Conservation (phyloP, 2,888 invertebrate species). For the Oxyteleia sp. region DNA sequence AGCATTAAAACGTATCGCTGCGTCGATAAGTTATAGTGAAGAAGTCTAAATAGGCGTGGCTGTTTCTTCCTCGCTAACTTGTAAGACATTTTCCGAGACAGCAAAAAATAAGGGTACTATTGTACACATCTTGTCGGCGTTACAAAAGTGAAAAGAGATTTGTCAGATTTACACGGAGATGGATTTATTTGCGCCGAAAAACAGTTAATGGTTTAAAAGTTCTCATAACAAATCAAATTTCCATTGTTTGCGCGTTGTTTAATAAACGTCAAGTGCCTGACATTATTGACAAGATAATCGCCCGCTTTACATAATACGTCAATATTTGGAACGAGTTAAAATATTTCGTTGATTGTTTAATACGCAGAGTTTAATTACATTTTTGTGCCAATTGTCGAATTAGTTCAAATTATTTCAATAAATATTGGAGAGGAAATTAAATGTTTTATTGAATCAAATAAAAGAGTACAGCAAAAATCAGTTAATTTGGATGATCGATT, state of each 20-base stretch:
- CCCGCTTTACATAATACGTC: constrained; percentile 12
- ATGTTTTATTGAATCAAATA: too few species aligned
- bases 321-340: constrained; percentile 2
- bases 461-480: too few species aligned
- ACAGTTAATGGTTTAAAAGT: constrained; percentile 13
- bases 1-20: constrained; percentile 60
- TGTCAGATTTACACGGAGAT: constrained; percentile 7
- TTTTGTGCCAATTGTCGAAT: too few species aligned
- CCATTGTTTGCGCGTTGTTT: background rate
- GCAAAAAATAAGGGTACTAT: constrained; percentile 3
- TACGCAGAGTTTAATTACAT: too few species aligned
- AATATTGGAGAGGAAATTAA: too few species aligned
- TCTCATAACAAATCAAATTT: background rate
- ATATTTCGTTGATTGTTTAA: background rate
- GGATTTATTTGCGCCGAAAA: constrained; percentile 10
- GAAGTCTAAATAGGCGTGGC: constrained; percentile 57
- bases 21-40: constrained; percentile 47
- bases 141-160: constrained; percentile 12
- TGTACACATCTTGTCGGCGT: constrained; percentile 7
- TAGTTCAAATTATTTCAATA: too few species aligned
- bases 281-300: constrained; percentile 14
- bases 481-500: too few species aligned
- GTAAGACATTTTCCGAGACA: constrained; percentile 9
- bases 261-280: background rate
- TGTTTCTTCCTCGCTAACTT: constrained; percentile 42